Percentiles rank a stretch among this genome's conserved stretches.
phyloP scores from a whole-genome alignment of 2,888 invertebrate genomes.

The Ectemnius cavifrons region DNA sequence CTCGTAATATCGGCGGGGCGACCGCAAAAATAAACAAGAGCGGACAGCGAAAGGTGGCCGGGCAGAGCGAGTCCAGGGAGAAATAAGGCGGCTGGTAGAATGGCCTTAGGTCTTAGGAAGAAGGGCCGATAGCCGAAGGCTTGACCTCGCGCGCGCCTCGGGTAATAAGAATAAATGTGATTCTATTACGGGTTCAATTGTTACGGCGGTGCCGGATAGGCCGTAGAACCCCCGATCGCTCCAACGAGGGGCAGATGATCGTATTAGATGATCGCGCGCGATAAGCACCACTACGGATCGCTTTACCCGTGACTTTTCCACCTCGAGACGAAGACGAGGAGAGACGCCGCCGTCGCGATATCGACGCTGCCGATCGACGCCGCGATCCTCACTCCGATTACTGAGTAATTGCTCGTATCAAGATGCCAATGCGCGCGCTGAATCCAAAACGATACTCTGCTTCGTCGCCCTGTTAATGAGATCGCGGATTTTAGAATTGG shows the following conservation, averaged over 20 bases:
- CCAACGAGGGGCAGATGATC: conserved; percentile 70
- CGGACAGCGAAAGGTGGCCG: conserved; percentile 5
- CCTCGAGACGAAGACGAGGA: background rate
- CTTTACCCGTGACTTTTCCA: conserved; percentile 53
- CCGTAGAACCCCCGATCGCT: conserved; percentile 58
- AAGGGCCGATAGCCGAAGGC: conserved; percentile 57
- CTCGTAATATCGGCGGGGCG: background rate
- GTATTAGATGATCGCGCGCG: conserved; percentile 68
- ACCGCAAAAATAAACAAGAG: conserved; percentile 34
- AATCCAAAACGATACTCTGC: background rate
- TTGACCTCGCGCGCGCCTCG: conserved; percentile 72
- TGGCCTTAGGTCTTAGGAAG: conserved; percentile 48
- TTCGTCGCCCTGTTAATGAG: background rate
- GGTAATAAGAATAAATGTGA: conserved; percentile 78
- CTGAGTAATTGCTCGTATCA: conserved; percentile 5
- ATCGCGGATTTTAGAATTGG: background rate
- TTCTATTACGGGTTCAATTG: conserved; percentile 78
- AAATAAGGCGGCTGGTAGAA: conserved; percentile 63
- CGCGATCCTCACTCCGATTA: conserved; percentile 2
- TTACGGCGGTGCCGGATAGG: conserved; percentile 72
- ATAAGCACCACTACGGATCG: conserved; percentile 61
- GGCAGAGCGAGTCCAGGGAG: conserved; percentile 47
- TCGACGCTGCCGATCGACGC: conserved; percentile 10
- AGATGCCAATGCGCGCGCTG: background rate
- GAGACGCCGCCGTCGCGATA: conserved; percentile 7